Evolutionary conservation across 2,113 vertebrate genomes (phyloP).

Genomic region (Pyrgilauda ruficollis): DNA sequence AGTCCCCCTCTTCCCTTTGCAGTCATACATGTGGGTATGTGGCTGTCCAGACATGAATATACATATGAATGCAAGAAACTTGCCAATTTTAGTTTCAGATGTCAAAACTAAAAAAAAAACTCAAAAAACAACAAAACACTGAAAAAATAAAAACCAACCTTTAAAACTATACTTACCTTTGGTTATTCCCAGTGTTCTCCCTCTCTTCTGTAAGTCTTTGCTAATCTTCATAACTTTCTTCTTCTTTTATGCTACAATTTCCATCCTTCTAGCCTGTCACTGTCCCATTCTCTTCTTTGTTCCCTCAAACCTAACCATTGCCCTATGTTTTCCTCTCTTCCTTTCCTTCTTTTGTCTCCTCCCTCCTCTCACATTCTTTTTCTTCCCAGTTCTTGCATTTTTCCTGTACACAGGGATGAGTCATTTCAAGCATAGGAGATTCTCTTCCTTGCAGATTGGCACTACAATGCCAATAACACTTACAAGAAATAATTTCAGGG

Average conservation of each 20-base stretch:
- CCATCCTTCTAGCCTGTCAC: background rate
- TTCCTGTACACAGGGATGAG: background rate
- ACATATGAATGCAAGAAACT: background rate
- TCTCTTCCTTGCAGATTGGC: background rate
- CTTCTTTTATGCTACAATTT: background rate
- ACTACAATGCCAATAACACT: background rate
- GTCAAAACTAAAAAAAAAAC: background rate
- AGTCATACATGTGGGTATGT: background rate
- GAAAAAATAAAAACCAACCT: background rate
- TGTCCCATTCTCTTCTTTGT: background rate
- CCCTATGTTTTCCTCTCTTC: background rate
- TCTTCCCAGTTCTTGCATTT: background rate
- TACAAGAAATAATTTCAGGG: background rate
- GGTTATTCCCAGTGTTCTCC: background rate
- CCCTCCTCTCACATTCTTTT: background rate
- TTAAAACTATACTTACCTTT: background rate
- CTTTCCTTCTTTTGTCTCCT: background rate
- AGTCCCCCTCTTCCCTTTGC: background rate
- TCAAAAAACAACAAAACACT: background rate
- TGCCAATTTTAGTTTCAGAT: background rate
- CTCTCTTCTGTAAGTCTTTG: background rate
- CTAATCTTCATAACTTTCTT: background rate
- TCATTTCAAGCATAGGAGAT: background rate
- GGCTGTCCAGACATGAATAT: background rate
- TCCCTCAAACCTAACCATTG: background rate